These are phyloP conservation scores for Psettodes erumei DNA, from an alignment of 2,113 vertebrate species.

Conservation along the genomic window DNA sequence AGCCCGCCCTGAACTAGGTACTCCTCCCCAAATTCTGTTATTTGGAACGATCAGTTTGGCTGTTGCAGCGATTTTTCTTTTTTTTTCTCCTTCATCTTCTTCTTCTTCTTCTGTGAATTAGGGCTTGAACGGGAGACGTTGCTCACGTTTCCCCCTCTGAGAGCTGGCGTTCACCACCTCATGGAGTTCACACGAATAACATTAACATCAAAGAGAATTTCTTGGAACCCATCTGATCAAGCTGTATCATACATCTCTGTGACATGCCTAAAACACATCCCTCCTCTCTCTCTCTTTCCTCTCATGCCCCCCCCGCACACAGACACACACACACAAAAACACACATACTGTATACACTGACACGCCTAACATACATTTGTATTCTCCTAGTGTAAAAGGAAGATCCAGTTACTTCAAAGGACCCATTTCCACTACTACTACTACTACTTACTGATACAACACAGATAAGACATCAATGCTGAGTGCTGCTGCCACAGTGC, in stretches of 20 bases:
- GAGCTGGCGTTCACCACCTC: constrained; percentile 62
- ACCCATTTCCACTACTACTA: constrained; percentile 66
- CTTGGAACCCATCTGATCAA: constrained; percentile 78
- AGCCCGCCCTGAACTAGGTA: constrained; percentile 54
- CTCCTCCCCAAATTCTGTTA: constrained; percentile 66
- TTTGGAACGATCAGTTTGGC: constrained; percentile 25
- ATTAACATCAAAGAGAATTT: constrained; percentile 79
- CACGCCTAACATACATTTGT: constrained; percentile 65
- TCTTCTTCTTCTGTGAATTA: constrained; percentile 48
- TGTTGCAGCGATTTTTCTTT: constrained; percentile 34
- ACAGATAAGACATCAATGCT: constrained; percentile 44
- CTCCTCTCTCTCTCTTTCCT: constrained; percentile 10
- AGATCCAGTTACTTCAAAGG: constrained; percentile 73
- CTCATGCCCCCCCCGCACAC: constrained; percentile 19
- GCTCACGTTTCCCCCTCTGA: constrained; percentile 63
- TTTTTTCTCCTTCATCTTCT: not conserved
- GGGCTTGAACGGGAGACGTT: constrained; percentile 64
- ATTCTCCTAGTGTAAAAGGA: constrained; percentile 66
- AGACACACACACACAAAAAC: constrained; percentile 16
- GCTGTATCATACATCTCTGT: constrained; percentile 71
- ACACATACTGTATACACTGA: constrained; percentile 17
- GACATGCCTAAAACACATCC: constrained; percentile 64
- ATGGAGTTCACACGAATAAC: constrained; percentile 75
- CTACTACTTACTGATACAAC: constrained; percentile 34
- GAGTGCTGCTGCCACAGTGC: constrained; percentile 34